Percentiles rank a stretch among this genome's conserved stretches.
Conservation (phyloP, 2,113 vertebrate genomes). For the Zingel zingel region DNA sequence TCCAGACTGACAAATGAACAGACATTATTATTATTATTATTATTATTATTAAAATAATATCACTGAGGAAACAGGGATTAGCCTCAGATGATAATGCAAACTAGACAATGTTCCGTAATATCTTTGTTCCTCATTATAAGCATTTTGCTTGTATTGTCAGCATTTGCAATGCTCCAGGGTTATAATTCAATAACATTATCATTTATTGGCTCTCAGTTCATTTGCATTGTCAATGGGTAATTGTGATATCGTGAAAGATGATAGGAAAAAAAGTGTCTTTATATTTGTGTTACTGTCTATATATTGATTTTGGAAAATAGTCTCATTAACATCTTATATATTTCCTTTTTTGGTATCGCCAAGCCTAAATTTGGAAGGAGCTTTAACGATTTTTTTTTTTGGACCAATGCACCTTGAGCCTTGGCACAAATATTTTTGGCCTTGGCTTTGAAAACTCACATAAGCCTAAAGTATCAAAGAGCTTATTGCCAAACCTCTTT, state of each 20-base stretch:
- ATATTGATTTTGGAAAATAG: background rate
- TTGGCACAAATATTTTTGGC: constrained; percentile 13
- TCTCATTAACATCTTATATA: background rate
- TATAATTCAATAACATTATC: constrained; percentile 8
- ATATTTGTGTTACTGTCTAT: background rate
- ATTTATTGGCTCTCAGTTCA: background rate
- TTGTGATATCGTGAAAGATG: background rate
- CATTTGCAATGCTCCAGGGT: background rate
- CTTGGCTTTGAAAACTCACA: constrained; percentile 25
- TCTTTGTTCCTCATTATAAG: constrained; percentile 1
- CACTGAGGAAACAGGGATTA: constrained; percentile 21
- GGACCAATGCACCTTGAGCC: background rate
- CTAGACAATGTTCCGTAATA: background rate
- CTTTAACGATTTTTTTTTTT: background rate
- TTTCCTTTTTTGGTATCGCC: background rate
- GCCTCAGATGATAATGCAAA: constrained; percentile 9
- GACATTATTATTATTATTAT: background rate
- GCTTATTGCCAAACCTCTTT: constrained; percentile 8
- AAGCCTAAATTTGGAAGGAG: background rate
- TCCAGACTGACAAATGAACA: constrained; percentile 51
- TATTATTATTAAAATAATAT: constrained; percentile 37
- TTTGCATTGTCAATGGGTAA: background rate
- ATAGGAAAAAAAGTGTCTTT: background rate
- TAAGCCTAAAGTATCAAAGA: constrained; percentile 19
- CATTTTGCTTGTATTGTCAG: constrained; percentile 1